Conservation (phyloP, 2,113 vertebrate genomes). For the Sinocyclocheilus maitianheensis region DNA sequence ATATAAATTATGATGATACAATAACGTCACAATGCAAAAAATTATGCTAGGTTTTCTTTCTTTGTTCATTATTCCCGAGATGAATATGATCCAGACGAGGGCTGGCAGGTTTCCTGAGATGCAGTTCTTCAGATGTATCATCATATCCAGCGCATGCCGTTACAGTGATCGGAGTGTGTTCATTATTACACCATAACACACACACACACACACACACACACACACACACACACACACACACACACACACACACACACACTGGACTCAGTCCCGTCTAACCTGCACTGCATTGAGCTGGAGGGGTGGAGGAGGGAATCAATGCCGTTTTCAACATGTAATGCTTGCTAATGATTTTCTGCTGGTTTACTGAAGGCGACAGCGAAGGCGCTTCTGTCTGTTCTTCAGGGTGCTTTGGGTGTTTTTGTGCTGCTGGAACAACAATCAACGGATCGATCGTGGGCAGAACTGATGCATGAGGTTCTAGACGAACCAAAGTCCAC, state of each 20-base stretch:
- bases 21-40: background rate
- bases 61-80: background rate
- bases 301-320: background rate
- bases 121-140: background rate
- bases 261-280: background rate
- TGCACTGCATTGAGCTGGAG: slow-evolving; percentile 3
- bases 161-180: background rate
- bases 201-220: background rate
- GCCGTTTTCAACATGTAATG: background rate
- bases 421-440: background rate
- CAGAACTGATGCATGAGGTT: background rate
- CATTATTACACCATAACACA: background rate
- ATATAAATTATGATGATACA: background rate
- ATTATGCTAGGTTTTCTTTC: background rate
- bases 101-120: too few relatives aligned
- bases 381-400: background rate
- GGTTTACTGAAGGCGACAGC: background rate
- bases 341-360: background rate
- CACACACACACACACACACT: background rate
- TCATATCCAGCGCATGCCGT: background rate
- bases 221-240: background rate
- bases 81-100: background rate
- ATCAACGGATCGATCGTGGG: background rate
- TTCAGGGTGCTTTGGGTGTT: background rate
- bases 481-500: background rate